Evolutionary conservation across 2,113 vertebrate species (phyloP).

Genomic region (Eulemur rufifrons): DNA sequence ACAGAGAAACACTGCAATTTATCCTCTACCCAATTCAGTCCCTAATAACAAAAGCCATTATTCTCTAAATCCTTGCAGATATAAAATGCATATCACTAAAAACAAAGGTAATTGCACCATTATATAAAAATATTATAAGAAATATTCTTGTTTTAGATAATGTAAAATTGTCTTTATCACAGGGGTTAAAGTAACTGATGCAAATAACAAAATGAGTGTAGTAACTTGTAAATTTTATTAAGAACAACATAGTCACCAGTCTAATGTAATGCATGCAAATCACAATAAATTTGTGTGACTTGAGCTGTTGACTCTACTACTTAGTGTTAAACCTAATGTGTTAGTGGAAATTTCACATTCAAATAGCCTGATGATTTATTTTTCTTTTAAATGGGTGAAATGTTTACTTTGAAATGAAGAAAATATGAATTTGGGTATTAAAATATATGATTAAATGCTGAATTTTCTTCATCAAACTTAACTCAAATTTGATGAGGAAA

Average conservation of each 20-base stretch:
- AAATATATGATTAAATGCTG: neutral
- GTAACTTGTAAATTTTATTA: neutral
- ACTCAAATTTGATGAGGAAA: neutral
- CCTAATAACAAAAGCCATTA: neutral
- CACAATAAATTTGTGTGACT: neutral
- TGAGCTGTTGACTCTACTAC: neutral
- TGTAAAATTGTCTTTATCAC: neutral
- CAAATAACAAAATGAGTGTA: neutral
- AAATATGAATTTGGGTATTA: neutral
- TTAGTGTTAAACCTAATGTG: neutral
- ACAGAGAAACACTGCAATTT: neutral
- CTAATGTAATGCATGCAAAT: neutral
- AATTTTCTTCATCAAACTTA: neutral
- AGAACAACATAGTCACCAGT: neutral
- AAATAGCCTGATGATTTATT: neutral
- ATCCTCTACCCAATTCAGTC: neutral
- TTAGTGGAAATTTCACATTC: neutral
- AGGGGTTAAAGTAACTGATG: neutral
- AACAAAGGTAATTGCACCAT: neutral
- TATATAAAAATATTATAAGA: neutral
- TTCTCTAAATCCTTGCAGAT: neutral
- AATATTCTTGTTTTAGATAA: neutral
- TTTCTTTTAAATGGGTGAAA: constrained; percentile 7
- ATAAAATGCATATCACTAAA: constrained; percentile 6
- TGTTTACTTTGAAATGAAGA: neutral